phyloP scores from a whole-genome alignment of 2,888 invertebrate genomes.

The Drosophila cracens region DNA sequence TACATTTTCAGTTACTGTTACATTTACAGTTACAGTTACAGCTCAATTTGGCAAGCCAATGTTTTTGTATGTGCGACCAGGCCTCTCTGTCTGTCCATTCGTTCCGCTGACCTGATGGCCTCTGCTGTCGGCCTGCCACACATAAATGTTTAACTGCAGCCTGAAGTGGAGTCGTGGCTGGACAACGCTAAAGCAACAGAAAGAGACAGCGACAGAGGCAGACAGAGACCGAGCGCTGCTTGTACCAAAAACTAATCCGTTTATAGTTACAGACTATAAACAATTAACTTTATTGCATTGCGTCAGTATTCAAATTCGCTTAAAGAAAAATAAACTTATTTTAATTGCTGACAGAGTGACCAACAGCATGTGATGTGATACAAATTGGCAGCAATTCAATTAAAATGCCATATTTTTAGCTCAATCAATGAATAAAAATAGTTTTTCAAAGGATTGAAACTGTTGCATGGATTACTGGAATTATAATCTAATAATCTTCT shows the following conservation, averaged over 20 bases:
- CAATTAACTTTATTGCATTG: not conserved
- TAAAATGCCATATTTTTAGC: not conserved
- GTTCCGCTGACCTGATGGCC: conserved; percentile 3
- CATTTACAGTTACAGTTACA: conserved; percentile 27
- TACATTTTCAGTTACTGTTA: conserved; percentile 13
- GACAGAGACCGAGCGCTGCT: not conserved
- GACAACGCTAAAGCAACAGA: not conserved
- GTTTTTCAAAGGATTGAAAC: not conserved
- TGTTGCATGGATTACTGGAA: not conserved
- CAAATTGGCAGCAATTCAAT: too few relatives aligned
- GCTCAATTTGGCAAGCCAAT: conserved; percentile 32
- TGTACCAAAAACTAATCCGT: conserved; percentile 7
- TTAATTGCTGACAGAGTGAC: not conserved
- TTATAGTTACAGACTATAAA: not conserved
- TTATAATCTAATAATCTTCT: not conserved
- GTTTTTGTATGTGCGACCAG: conserved; percentile 45
- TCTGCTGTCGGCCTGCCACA: conserved; percentile 31
- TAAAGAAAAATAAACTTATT: not conserved
- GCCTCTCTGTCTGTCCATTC: conserved; percentile 2
- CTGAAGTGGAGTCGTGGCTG: conserved; percentile 8
- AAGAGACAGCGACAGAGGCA: not conserved
- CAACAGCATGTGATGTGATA: not conserved
- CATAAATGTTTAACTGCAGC: conserved; percentile 69
- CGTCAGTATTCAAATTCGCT: not conserved
- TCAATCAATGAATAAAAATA: not conserved